Evolutionary conservation across 2,113 vertebrate species (phyloP).

Genomic region (Poecilia latipinna): DNA sequence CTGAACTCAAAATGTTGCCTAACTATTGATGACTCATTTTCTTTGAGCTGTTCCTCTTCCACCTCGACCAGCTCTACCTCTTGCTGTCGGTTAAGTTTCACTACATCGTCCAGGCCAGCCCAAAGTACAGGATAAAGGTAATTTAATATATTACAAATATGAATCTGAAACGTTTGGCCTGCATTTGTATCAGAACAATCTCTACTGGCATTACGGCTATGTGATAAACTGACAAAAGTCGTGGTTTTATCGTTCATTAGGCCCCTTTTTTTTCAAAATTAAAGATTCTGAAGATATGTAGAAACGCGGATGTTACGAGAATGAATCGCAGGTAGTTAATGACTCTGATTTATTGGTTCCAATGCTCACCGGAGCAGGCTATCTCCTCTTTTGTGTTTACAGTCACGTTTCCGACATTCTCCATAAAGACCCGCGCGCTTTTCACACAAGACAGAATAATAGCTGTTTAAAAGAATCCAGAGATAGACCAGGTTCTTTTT

Average conservation of each 20-base stretch:
- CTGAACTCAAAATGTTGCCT: no score
- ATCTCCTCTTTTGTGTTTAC: constrained; percentile 52
- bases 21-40: no score
- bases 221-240: not conserved
- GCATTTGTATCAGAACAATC: not conserved
- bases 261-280: not conserved
- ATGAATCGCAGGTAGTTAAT: not conserved
- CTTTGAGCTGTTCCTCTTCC: no score
- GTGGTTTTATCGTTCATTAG: not conserved
- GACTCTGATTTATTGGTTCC: not conserved
- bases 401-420: constrained; percentile 57
- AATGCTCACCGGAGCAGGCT: not conserved
- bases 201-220: not conserved
- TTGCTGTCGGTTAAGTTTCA: no score
- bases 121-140: not conserved
- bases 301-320: not conserved
- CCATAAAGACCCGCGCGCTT: constrained; percentile 52
- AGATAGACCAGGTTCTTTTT: constrained; percentile 48
- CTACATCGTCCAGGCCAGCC: no score
- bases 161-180: not conserved
- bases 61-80: no score
- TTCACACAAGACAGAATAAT: constrained; percentile 64
- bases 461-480: constrained; percentile 48
- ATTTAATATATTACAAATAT: not conserved
- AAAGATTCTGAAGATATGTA: not conserved